Evolutionary conservation across 1,140 invertebrate genomes (phyloP), one percentile per base, ranked within the genome.

Genomic region (Drosophila kohkoa): DNA sequence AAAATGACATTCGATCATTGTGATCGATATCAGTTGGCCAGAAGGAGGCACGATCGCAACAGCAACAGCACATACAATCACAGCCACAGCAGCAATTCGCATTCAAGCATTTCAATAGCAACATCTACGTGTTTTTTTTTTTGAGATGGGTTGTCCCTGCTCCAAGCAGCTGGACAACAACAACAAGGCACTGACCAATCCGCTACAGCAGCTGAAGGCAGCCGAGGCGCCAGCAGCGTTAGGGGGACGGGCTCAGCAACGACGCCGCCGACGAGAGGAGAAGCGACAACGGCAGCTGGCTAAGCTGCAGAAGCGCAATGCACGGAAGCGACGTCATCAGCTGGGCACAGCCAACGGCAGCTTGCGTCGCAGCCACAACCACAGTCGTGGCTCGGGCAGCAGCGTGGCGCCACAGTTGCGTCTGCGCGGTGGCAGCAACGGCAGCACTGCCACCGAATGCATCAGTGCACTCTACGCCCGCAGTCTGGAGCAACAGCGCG

Each of bases 71-170:
- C n/a, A n/a, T n/a, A n/a, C n/a, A n/a, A n/a, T n/a, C 4, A 30
- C 5, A 25, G 20, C 20, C 20, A 25, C 20, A 25, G 20, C 20
- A 20, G 20, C 20, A 20, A 20, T 20, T 20, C 2, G 0, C 38
- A 11, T 32, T 57, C 32, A 35, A 52, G 3, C 13, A 30, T 30
- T 25, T n/a, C n/a, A 16, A 2, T 6, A 5, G n/a, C 11, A 5
- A 1, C 7, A 2, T 10, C 25, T n/a, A 6, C 32, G 41, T 10
- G 5, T 5, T 1, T 11, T 5, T 32, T 51, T 10, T 32, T 11
- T 2, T 2, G 10, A 38, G 28, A 92, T 92, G 91, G 91, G 91
- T 49, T 88, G 88, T 46, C 74, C 69, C 45, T 89, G 86, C 46
- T 92, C 91, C 35, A 88, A 83, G 63, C 32, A 58, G 7, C 25